These are phyloP conservation scores for Pungitius pungitius DNA, from an alignment of 2,113 vertebrate genomes.

Conservation along the genomic window DNA sequence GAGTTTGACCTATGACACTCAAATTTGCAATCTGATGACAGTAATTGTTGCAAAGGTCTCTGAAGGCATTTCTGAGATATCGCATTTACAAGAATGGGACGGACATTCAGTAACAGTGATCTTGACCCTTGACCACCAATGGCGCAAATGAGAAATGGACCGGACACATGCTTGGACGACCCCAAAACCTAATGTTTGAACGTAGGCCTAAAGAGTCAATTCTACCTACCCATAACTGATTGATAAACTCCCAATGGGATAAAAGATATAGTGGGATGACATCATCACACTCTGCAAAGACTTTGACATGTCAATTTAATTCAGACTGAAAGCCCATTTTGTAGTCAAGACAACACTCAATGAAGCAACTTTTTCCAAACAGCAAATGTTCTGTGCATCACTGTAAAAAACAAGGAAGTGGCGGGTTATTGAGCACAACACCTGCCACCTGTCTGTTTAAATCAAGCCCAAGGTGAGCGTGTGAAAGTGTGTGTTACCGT, in stretches of 20 bases:
- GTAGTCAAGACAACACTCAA: not conserved
- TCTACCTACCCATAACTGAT: not conserved
- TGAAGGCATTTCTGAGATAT: not conserved
- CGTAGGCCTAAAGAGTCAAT: not conserved
- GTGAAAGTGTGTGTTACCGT: slow-evolving; percentile 4
- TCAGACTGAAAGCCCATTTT: not conserved
- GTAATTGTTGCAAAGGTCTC: not conserved
- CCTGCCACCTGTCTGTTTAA: slow-evolving; percentile 30
- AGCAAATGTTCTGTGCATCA: not conserved
- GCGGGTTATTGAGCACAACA: slow-evolving; percentile 25
- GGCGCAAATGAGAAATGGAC: not conserved
- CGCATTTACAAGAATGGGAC: not conserved
- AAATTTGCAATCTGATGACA: not conserved
- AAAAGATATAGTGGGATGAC: not conserved
- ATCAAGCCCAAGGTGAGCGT: not conserved
- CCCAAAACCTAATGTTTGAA: not conserved
- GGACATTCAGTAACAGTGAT: not conserved
- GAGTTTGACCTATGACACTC: not conserved
- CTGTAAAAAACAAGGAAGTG: slow-evolving; percentile 20
- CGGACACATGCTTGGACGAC: not conserved
- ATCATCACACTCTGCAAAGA: not conserved
- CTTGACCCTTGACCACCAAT: not conserved
- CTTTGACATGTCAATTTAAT: not conserved
- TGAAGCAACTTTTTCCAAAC: not conserved
- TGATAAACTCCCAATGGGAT: not conserved